A percentile compares a stretch with the other conserved stretches of the same genome.
Conservation (phyloP, 2,888 invertebrate genomes). For the Augochlorella aurata region DNA sequence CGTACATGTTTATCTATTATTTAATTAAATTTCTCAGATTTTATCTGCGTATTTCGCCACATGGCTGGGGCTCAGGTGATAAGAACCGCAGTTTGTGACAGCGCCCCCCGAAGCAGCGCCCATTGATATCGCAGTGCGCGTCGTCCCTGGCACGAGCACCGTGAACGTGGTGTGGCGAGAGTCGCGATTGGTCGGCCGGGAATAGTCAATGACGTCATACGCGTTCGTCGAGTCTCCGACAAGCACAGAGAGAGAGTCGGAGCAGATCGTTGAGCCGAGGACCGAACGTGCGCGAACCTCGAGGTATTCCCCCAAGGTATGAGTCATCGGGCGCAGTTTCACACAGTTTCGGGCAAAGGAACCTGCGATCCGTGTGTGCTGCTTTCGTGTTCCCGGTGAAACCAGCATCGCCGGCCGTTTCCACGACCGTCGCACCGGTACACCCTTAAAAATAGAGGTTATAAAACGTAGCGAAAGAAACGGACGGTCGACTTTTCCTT, state of each 20-base stretch:
- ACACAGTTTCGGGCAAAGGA: constrained; percentile 72
- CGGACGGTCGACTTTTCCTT: constrained; percentile 25
- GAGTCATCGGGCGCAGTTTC: constrained; percentile 79
- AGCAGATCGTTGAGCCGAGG: constrained; percentile 56
- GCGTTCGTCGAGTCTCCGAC: constrained; percentile 54
- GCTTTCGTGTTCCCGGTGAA: constrained; percentile 48
- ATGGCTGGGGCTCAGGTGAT: not conserved
- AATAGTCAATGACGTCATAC: constrained; percentile 70
- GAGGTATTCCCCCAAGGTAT: constrained; percentile 80
- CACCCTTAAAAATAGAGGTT: constrained; percentile 40
- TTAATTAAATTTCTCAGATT: not conserved
- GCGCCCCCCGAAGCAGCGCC: constrained; percentile 12
- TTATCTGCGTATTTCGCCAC: not conserved
- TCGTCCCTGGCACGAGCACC: constrained; percentile 44
- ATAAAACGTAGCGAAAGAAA: constrained; percentile 23
- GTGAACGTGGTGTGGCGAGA: constrained; percentile 23
- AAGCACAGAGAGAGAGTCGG: constrained; percentile 19
- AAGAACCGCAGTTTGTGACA: not conserved
- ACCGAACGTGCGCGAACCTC: constrained; percentile 65
- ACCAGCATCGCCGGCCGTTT: constrained; percentile 13
- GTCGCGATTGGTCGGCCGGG: constrained; percentile 60
- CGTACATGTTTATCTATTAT: too few species aligned
- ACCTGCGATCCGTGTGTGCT: constrained; percentile 59
- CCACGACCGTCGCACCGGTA: not conserved
- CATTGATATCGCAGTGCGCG: not conserved